These are phyloP conservation scores for Narcine bancroftii DNA, from an alignment of 2,113 vertebrate genomes.

Conservation along the genomic window DNA sequence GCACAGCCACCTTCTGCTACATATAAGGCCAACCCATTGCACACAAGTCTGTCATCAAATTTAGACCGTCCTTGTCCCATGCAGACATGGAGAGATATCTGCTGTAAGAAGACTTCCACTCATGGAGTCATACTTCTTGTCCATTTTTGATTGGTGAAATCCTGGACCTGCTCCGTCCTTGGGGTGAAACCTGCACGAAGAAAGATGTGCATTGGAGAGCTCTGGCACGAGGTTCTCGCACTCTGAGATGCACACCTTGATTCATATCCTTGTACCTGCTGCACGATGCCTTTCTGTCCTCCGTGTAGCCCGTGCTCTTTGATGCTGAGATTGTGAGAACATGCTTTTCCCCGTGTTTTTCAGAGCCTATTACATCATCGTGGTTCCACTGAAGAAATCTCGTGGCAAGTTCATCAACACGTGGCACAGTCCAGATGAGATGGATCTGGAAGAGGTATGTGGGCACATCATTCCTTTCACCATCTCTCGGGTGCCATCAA, in stretches of 20 bases:
- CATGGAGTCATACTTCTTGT: too few species aligned
- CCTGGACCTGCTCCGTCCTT: neutral
- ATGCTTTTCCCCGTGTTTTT: conserved; percentile 29
- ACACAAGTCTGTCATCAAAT: too few species aligned
- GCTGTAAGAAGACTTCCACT: too few species aligned
- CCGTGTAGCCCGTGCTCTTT: neutral
- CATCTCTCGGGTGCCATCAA: too few species aligned
- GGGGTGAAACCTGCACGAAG: neutral
- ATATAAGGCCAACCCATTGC: neutral
- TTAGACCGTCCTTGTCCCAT: neutral
- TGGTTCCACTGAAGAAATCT: conserved; percentile 76
- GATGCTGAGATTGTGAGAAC: neutral
- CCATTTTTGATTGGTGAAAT: neutral
- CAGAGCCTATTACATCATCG: conserved; percentile 83
- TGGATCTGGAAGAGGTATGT: conserved; percentile 89
- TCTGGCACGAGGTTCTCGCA: neutral
- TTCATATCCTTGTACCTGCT: neutral
- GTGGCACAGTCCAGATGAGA: conserved; percentile 79
- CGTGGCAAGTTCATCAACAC: conserved; percentile 66
- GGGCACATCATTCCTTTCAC: neutral
- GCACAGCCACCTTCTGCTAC: neutral
- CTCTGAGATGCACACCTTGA: neutral
- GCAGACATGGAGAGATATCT: too few species aligned
- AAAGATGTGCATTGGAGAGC: neutral
- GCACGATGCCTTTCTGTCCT: neutral